Evolutionary conservation across 2,888 invertebrate genomes (phyloP), one percentile per base, ranked within the genome.

Genomic region (Callyntrura guangdongensis): DNA sequence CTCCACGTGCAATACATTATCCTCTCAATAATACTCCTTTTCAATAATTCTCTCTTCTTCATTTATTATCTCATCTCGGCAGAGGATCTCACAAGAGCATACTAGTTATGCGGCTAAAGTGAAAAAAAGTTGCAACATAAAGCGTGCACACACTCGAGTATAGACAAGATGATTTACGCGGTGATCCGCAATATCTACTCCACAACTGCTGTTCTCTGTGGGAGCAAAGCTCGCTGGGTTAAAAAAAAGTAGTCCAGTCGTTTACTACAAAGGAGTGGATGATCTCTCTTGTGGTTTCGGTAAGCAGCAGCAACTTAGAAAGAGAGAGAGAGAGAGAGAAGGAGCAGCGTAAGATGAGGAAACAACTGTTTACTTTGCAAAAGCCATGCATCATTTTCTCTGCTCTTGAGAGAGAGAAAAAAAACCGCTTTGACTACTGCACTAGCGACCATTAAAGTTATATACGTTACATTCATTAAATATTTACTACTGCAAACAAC

Each of bases 1-100:
- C 83, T 53, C 53, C 83, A 83, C 82, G 59, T 83, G 82, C 83
- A 77, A 89, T 89, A 74, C 74, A 89, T 89, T 89, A 69, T 67
- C 81, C 53, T 79, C 56, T 36, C 67, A 77, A 56, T 85, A 27
- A n/a, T n/a, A n/a, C 56, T 53, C 69, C 56, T 74, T 72, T 45
- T 67, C 49, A 14, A 22, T 67, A 53, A 53, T 67, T 59, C 9
- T n/a, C 61, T 14, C 17, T 61, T 25, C 82, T 67, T 27, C 49
- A 36, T 17, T n/a, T n/a, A n/a, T 59, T 17, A 74, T 45, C 45
- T 74, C 74, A 27, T 27, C 64, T 56, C n/a, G 20, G 61, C 1
- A 61, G 53, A 53, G 14, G 47, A 47, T 8, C 47, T 47, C 5
- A 47, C 47, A 47, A 47, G n/a, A n/a, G n/a, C n/a, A n/a, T n/a